A percentile compares a stretch with the other conserved stretches of the same genome.
Conservation (phyloP, 2,888 invertebrate genomes). For the Plemyria rubiginata region DNA sequence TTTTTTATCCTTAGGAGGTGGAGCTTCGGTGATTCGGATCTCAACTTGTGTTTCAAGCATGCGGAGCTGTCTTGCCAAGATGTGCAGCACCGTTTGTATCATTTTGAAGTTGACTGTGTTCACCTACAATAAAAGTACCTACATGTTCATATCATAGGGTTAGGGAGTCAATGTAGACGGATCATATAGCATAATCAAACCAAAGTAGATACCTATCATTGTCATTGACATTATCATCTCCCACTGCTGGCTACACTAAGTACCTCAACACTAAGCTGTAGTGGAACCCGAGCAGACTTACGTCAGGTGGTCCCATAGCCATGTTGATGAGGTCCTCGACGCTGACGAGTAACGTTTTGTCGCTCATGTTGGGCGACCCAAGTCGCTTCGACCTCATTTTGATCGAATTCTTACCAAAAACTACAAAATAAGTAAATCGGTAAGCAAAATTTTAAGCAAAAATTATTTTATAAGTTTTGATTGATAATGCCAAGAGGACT, state of each 20-base stretch:
- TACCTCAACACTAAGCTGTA: too few relatives aligned
- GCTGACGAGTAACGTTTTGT: slow-evolving; percentile 58
- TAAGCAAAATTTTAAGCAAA: slow-evolving; percentile 3
- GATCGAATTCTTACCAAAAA: background rate
- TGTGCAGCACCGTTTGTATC: slow-evolving; percentile 64
- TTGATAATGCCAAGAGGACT: slow-evolving; percentile 14
- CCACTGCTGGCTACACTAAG: too few relatives aligned
- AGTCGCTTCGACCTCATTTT: slow-evolving; percentile 6
- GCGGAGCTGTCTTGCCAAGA: slow-evolving; percentile 69
- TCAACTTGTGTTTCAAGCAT: slow-evolving; percentile 67
- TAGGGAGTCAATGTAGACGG: background rate
- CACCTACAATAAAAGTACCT: slow-evolving; percentile 49
- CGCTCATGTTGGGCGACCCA: slow-evolving; percentile 60
- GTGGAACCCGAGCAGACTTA: slow-evolving; percentile 33
- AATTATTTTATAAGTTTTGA: slow-evolving; percentile 5
- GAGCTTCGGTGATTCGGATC: slow-evolving; percentile 45
- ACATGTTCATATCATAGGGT: background rate
- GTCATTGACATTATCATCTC: too few relatives aligned
- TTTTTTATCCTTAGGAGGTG: slow-evolving; percentile 18
- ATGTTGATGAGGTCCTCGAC: slow-evolving; percentile 68
- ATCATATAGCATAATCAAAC: too few relatives aligned
- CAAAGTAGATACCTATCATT: too few relatives aligned
- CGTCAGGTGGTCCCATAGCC: slow-evolving; percentile 58
- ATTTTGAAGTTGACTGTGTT: slow-evolving; percentile 67
- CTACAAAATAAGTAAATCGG: slow-evolving; percentile 11